Conservation (phyloP, 2,797 vertebrate genomes). For the Rhadinocentrus ornatus region DNA sequence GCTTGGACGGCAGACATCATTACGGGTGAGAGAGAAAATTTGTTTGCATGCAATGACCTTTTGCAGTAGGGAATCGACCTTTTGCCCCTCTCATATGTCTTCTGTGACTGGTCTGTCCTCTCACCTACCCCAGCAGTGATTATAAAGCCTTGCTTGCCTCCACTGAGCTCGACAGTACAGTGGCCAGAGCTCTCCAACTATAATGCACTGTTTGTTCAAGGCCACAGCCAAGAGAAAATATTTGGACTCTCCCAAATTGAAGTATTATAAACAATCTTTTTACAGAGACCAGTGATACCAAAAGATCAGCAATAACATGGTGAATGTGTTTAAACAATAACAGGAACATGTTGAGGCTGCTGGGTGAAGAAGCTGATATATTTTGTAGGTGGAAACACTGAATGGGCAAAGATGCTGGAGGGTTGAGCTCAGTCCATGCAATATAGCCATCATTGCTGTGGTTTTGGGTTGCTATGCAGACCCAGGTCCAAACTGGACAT, state of each 20-base stretch:
- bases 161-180: constrained; percentile 52
- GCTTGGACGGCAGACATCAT: constrained; percentile 17
- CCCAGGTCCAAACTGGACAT: constrained; percentile 35
- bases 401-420: constrained; percentile 39
- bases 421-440: constrained; percentile 19
- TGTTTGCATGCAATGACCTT: constrained; percentile 61
- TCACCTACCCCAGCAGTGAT: constrained; percentile 55
- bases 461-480: constrained; percentile 38
- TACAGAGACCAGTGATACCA: constrained; percentile 72
- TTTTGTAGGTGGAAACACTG: constrained; percentile 50
- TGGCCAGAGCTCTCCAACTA: constrained; percentile 76
- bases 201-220: constrained; percentile 83
- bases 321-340: constrained; percentile 73
- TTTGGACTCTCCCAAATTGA: constrained; percentile 83
- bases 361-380: constrained; percentile 53
- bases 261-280: constrained; percentile 83
- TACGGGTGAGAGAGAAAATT: constrained; percentile 44
- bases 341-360: constrained; percentile 50
- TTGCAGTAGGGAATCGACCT: constrained; percentile 39
- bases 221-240: constrained; percentile 80
- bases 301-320: constrained; percentile 76
- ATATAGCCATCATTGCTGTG: constrained; percentile 49
- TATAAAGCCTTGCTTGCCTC: constrained; percentile 62
- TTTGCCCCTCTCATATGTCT: constrained; percentile 57
- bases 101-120: constrained; percentile 31